A percentile compares a stretch with the other conserved stretches of the same genome.
Evolutionary conservation across 2,797 vertebrate species (phyloP).

Genomic region (Sebastes cheni): DNA sequence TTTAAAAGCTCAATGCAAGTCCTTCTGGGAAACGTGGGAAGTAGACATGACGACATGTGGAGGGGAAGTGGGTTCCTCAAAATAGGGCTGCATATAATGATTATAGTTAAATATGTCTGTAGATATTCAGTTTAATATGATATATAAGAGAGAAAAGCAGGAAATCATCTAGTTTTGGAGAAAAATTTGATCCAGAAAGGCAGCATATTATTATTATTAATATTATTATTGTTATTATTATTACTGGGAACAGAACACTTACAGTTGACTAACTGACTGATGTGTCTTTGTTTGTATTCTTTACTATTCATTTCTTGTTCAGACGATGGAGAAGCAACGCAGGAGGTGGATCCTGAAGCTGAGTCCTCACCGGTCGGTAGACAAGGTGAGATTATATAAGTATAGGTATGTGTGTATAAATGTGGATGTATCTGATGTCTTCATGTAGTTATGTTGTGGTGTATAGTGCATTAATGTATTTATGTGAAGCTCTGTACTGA

Average conservation of each 20-base stretch:
- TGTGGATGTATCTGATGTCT: too few species aligned
- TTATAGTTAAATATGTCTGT: too few species aligned
- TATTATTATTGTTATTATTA: neutral
- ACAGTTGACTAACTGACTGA: neutral
- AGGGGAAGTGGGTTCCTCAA: neutral
- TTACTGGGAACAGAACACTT: neutral
- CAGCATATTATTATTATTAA: neutral
- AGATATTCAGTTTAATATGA: too few species aligned
- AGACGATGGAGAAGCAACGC: neutral
- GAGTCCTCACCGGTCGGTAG: neutral
- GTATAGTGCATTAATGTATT: too few species aligned
- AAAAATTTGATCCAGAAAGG: neutral
- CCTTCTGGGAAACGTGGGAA: neutral
- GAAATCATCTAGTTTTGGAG: neutral
- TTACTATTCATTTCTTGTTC: neutral
- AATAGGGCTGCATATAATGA: rapidly evolving
- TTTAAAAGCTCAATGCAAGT: neutral
- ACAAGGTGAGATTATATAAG: conserved; percentile 12
- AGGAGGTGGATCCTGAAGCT: neutral
- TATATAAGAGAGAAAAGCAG: too few species aligned
- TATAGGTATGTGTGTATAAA: neutral
- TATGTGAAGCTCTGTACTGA: too few species aligned
- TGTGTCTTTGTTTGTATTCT: neutral
- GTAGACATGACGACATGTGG: neutral
- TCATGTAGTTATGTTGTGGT: too few species aligned